Evolutionary conservation across 1,140 invertebrate genomes (phyloP).

Genomic region (Bombus waltoni): DNA sequence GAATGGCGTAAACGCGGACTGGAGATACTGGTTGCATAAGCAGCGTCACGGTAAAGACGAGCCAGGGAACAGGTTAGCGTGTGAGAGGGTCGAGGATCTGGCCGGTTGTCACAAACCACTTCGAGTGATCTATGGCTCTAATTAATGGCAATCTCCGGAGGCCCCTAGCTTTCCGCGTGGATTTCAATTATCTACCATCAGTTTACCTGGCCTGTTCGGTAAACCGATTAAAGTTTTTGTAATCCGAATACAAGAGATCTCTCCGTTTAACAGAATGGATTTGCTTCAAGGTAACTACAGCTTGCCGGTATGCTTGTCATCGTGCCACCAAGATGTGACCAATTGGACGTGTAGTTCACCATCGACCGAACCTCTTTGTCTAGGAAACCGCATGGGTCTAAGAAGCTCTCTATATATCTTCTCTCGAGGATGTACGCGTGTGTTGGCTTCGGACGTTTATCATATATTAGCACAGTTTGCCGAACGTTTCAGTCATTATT

Average conservation of each 20-base stretch:
- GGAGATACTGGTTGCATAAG: constrained; percentile 45
- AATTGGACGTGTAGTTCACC: not conserved
- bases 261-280: constrained; percentile 15
- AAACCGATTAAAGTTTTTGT: constrained; percentile 73
- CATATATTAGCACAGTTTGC: too few species aligned
- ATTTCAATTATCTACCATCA: constrained; percentile 76
- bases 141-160: constrained; percentile 76
- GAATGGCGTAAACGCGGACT: constrained; percentile 25
- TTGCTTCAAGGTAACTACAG: too few species aligned
- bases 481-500: not conserved
- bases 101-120: constrained; percentile 71
- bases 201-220: constrained; percentile 49
- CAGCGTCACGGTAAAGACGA: constrained; percentile 61
- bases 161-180: constrained; percentile 71
- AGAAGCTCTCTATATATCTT: not conserved
- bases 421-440: not conserved
- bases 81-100: constrained; percentile 62
- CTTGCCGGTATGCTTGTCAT: constrained; percentile 7
- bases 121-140: constrained; percentile 75
- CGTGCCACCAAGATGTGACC: not conserved
- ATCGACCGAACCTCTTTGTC: not conserved
- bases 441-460: too few species aligned
- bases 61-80: constrained; percentile 43
- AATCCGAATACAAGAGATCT: constrained; percentile 36
- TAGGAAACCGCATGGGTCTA: not conserved